Conservation (phyloP, 2,113 vertebrate species). For the Procavia capensis region DNA sequence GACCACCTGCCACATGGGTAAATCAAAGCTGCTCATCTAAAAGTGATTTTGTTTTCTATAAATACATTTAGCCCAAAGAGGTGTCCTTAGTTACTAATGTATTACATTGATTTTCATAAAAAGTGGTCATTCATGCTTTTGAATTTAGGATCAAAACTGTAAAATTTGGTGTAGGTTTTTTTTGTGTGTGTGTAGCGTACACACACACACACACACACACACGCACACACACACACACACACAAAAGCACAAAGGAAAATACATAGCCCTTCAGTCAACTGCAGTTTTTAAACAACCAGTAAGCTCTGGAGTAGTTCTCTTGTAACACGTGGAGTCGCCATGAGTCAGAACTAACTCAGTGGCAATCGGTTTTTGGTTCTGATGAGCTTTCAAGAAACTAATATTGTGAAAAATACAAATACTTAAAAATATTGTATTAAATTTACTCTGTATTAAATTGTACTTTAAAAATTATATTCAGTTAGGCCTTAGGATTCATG, state of each 20-base stretch:
- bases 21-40: background rate
- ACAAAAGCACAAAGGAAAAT: background rate
- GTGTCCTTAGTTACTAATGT: background rate
- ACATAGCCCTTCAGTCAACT: background rate
- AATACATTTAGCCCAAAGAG: background rate
- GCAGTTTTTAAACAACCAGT: background rate
- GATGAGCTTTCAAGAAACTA: background rate
- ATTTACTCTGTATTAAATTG: conserved; percentile 35
- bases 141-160: background rate
- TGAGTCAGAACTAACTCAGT: background rate
- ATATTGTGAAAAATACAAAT: background rate
- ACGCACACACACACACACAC: no score
- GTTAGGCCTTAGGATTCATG: background rate
- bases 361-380: background rate
- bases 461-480: background rate
- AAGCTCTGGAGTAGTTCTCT: background rate
- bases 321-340: background rate
- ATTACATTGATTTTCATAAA: conserved; percentile 18
- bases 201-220: no score
- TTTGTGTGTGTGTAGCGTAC: background rate
- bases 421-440: conserved; percentile 15
- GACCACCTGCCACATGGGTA: background rate
- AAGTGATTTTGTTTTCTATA: background rate
- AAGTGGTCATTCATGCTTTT: background rate
- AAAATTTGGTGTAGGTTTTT: background rate